Evolutionary conservation across 2,113 vertebrate genomes (phyloP).

Genomic region (Apodemus speciosus): DNA sequence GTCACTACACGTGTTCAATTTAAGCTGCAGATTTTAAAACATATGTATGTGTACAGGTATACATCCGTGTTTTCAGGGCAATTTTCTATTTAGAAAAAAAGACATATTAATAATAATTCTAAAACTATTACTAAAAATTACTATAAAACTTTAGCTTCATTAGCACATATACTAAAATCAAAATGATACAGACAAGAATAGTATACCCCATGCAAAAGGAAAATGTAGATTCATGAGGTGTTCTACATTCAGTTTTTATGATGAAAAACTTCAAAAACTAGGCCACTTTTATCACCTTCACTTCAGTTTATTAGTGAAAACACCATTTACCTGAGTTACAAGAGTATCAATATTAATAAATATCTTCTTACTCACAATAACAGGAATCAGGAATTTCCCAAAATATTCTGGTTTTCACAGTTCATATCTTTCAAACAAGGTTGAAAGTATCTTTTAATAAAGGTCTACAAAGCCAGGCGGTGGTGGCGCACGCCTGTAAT

Average conservation of each 20-base stretch:
- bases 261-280: slow-evolving; percentile 9
- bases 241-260: background rate
- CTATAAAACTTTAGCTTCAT: background rate
- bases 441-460: slow-evolving; percentile 8
- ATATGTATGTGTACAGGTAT: background rate
- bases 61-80: slow-evolving; percentile 14
- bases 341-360: slow-evolving; percentile 15
- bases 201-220: background rate
- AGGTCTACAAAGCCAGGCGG: no score
- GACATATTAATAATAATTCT: background rate
- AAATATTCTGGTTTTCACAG: background rate
- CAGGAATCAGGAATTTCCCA: background rate
- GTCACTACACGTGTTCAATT: background rate
- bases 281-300: background rate
- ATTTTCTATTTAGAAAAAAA: slow-evolving; percentile 45
- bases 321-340: background rate
- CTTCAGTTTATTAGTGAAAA: slow-evolving; percentile 20
- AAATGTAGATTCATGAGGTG: background rate
- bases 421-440: slow-evolving; percentile 24
- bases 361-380: background rate
- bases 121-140: background rate
- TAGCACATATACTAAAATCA: background rate
- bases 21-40: slow-evolving; percentile 37
- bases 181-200: background rate
- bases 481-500: no score